Conservation (phyloP, 1,140 invertebrate species). For the Semibalanus balanoides region DNA sequence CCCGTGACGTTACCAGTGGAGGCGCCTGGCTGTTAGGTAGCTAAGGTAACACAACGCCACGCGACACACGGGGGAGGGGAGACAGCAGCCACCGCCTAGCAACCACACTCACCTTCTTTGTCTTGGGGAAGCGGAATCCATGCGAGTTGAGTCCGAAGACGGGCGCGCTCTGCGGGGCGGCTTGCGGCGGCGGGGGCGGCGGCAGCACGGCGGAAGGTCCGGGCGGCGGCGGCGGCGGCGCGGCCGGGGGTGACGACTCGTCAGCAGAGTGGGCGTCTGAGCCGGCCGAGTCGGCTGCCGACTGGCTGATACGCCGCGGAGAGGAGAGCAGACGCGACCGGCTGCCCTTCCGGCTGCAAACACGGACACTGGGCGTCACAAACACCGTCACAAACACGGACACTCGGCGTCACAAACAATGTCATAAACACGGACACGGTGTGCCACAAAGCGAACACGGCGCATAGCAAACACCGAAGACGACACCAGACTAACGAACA, state of each 20-base stretch:
- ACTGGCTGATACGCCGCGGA: neutral
- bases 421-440: too few relatives aligned
- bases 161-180: constrained; percentile 5
- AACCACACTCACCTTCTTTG: constrained; percentile 50
- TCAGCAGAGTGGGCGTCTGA: constrained; percentile 1
- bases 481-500: too few relatives aligned
- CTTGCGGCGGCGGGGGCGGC: neutral
- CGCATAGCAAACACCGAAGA: too few relatives aligned
- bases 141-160: neutral
- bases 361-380: too few relatives aligned
- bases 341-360: neutral
- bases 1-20: too few relatives aligned
- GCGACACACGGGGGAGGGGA: too few relatives aligned
- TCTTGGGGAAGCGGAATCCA: constrained; percentile 59
- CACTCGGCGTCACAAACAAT: too few relatives aligned
- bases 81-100: too few relatives aligned
- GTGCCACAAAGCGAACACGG: too few relatives aligned
- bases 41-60: too few relatives aligned
- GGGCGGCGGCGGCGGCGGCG: constrained; percentile 12
- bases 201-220: neutral
- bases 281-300: neutral
- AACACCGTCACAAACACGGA: too few relatives aligned
- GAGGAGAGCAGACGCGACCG: neutral
- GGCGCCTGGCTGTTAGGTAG: too few relatives aligned
- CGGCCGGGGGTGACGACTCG: neutral